These are phyloP conservation scores for Orestias chungarensis DNA, from an alignment of 2,797 vertebrate genomes.

Conservation along the genomic window DNA sequence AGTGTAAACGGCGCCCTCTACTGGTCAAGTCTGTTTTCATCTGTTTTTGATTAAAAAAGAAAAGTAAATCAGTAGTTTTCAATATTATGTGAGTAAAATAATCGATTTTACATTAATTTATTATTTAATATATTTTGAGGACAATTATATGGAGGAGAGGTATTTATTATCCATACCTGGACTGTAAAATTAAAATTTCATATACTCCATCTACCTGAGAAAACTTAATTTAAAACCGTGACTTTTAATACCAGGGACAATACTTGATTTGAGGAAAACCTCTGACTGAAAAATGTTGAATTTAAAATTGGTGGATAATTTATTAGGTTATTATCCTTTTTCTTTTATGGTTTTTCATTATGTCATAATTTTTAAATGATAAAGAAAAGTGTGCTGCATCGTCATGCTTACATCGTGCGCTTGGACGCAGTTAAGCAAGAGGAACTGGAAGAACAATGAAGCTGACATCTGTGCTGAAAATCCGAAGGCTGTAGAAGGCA, in stretches of 20 bases:
- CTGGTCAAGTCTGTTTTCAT: conserved; percentile 53
- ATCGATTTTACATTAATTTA: neutral
- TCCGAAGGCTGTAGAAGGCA: neutral
- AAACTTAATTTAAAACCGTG: neutral
- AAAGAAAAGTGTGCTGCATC: neutral
- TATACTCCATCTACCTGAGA: neutral
- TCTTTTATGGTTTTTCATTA: neutral
- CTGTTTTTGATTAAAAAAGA: neutral
- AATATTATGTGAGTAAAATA: neutral
- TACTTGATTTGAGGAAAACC: neutral
- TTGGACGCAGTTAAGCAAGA: neutral
- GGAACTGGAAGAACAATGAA: neutral
- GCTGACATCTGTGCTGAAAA: neutral
- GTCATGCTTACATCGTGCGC: no score
- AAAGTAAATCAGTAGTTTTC: neutral
- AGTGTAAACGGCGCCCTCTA: conserved; percentile 68
- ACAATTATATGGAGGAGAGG: no score
- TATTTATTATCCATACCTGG: neutral
- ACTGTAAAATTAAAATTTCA: neutral
- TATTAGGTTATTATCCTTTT: neutral
- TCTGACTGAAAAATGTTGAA: neutral
- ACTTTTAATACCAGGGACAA: neutral
- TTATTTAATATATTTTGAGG: neutral
- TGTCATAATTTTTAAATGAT: neutral
- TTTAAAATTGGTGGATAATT: no score